These are phyloP conservation scores for Hiodon tergisus DNA, from an alignment of 2,113 vertebrate species.

Conservation along the genomic window DNA sequence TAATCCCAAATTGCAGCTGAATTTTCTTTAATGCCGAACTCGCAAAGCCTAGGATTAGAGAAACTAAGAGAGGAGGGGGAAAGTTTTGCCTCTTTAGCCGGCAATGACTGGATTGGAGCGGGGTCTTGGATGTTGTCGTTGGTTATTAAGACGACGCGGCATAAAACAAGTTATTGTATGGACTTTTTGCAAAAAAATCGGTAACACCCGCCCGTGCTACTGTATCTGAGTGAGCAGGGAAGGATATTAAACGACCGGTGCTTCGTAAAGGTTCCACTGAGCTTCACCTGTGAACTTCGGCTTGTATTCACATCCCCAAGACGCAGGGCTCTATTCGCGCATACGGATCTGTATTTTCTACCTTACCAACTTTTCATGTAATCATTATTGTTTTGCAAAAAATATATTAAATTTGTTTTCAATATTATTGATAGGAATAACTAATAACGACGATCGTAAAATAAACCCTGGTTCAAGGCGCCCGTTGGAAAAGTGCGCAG, in stretches of 20 bases:
- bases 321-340: slow-evolving; percentile 12
- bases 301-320: slow-evolving; percentile 21
- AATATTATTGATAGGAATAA: neutral
- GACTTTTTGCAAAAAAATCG: slow-evolving; percentile 26
- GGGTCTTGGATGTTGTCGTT: slow-evolving; percentile 45
- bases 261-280: slow-evolving; percentile 25
- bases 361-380: neutral
- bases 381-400: neutral
- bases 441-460: too few species aligned
- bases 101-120: slow-evolving; percentile 44
- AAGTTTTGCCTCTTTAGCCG: slow-evolving; percentile 40
- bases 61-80: slow-evolving; percentile 46
- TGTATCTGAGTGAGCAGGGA: slow-evolving; percentile 17
- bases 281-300: slow-evolving; percentile 40
- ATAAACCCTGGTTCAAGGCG: too few species aligned
- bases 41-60: slow-evolving; percentile 72
- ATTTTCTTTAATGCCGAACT: slow-evolving; percentile 70
- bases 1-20: slow-evolving; percentile 79
- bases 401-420: neutral
- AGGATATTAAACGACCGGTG: slow-evolving; percentile 19
- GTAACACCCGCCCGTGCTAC: slow-evolving; percentile 33
- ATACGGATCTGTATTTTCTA: slow-evolving; percentile 1
- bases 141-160: slow-evolving; percentile 61
- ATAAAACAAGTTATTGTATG: slow-evolving; percentile 54
- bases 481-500: neutral